phyloP scores from a whole-genome alignment of 2,113 vertebrate genomes.

The Mesembrinibis cayennensis region DNA sequence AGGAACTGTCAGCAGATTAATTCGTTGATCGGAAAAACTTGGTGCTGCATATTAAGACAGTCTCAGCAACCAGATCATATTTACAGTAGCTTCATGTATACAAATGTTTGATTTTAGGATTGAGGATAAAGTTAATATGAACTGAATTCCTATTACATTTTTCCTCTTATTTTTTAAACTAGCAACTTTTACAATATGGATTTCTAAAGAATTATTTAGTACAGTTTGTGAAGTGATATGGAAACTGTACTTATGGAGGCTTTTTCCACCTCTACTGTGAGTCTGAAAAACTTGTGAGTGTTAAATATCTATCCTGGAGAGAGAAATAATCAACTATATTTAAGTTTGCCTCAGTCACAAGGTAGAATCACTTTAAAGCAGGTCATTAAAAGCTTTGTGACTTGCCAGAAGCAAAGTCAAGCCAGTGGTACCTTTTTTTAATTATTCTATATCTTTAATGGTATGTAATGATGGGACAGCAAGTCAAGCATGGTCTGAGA shows the following conservation, averaged over 20 bases:
- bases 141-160: not conserved
- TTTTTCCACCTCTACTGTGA: not conserved
- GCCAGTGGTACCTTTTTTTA: not conserved
- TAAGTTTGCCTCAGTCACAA: not conserved
- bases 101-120: not conserved
- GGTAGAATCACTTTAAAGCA: not conserved
- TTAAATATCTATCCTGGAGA: not conserved
- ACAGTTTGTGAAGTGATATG: slow-evolving; percentile 3
- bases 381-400: not conserved
- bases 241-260: not conserved
- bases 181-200: not conserved
- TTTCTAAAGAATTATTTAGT: slow-evolving; percentile 19
- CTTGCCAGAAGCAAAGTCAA: not conserved
- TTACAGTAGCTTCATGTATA: not conserved
- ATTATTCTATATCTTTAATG: not conserved
- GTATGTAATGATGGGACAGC: not conserved
- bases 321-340: slow-evolving; percentile 26
- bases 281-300: not conserved
- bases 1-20: not conserved
- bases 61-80: not conserved
- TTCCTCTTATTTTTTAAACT: not conserved
- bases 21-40: not conserved
- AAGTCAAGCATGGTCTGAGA: not conserved
- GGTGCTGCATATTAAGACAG: not conserved
- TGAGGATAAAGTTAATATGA: not conserved